These are phyloP conservation scores for Furcifer pardalis DNA, from an alignment of 2,797 vertebrate genomes.

Conservation along the genomic window DNA sequence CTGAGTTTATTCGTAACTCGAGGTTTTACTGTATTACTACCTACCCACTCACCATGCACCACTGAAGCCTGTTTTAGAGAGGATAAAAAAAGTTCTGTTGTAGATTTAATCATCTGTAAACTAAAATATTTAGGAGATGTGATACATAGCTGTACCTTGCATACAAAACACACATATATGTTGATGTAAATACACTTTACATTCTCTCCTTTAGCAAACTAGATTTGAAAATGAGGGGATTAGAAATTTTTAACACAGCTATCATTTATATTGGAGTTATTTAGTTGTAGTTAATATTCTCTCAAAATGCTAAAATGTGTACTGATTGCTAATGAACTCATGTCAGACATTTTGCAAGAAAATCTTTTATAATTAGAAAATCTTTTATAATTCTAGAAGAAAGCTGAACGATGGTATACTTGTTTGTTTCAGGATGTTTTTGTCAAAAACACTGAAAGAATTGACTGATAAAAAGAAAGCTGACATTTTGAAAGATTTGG, in stretches of 20 bases:
- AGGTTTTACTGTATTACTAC: too few relatives aligned
- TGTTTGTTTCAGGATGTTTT: slow-evolving; percentile 81
- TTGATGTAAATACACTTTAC: too few relatives aligned
- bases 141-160: too few relatives aligned
- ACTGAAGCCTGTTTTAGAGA: too few relatives aligned
- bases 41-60: too few relatives aligned
- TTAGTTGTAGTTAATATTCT: neutral
- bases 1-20: too few relatives aligned
- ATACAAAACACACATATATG: too few relatives aligned
- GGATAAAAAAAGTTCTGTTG: too few relatives aligned
- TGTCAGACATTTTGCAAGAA: neutral
- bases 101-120: too few relatives aligned
- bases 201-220: neutral
- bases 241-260: neutral
- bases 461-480: slow-evolving; percentile 77
- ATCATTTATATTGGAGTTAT: neutral
- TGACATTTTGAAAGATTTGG: slow-evolving; percentile 78
- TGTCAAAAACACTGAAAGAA: slow-evolving; percentile 85
- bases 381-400: neutral
- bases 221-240: too few relatives aligned
- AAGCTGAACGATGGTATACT: neutral
- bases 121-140: too few relatives aligned
- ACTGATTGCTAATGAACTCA: neutral
- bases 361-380: too few relatives aligned
- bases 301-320: neutral